Evolutionary conservation across 1,140 invertebrate genomes (phyloP).

Genomic region (Sogatella furcifera): DNA sequence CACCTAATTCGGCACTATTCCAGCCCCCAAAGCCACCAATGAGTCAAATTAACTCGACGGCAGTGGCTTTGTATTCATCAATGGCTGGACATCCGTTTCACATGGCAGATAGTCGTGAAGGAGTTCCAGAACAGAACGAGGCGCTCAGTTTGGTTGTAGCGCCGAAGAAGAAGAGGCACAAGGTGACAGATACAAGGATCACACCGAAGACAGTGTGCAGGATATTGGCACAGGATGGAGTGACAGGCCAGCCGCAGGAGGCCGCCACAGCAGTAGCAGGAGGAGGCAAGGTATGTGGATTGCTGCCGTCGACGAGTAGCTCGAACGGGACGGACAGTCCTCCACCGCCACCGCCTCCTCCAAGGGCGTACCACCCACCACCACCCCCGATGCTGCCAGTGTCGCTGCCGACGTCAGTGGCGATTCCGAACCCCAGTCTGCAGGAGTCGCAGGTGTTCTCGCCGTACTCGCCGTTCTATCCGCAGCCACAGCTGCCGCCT

Average conservation of each 20-base stretch:
- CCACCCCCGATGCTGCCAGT: slow-evolving; percentile 76
- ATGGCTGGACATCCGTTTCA: slow-evolving; percentile 53
- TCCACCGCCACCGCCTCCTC: slow-evolving; percentile 61
- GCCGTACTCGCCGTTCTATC: slow-evolving; percentile 78
- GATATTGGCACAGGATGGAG: slow-evolving; percentile 69
- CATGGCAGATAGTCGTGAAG: slow-evolving; percentile 47
- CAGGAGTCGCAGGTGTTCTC: slow-evolving; percentile 91
- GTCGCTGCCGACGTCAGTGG: slow-evolving; percentile 83
- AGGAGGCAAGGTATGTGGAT: slow-evolving; percentile 31
- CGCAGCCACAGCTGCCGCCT: slow-evolving; percentile 37
- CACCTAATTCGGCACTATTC: slow-evolving; percentile 57
- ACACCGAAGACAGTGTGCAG: slow-evolving; percentile 82
- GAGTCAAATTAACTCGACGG: slow-evolving; percentile 49
- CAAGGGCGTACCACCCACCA: slow-evolving; percentile 56
- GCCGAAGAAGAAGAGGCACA: slow-evolving; percentile 91
- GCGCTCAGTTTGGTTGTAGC: slow-evolving; percentile 86
- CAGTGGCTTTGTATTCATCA: slow-evolving; percentile 44
- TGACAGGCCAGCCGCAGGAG: slow-evolving; percentile 44
- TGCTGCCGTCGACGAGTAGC: slow-evolving; percentile 30
- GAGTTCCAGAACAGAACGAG: slow-evolving; percentile 80
- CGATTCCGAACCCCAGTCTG: slow-evolving; percentile 89
- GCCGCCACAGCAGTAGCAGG: slow-evolving; percentile 5
- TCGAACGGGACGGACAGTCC: slow-evolving; percentile 36
- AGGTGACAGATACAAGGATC: slow-evolving; percentile 92
- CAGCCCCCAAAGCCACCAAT: slow-evolving; percentile 64